phyloP scores from a whole-genome alignment of 2,113 vertebrate genomes.

The Platysternon megacephalum region DNA sequence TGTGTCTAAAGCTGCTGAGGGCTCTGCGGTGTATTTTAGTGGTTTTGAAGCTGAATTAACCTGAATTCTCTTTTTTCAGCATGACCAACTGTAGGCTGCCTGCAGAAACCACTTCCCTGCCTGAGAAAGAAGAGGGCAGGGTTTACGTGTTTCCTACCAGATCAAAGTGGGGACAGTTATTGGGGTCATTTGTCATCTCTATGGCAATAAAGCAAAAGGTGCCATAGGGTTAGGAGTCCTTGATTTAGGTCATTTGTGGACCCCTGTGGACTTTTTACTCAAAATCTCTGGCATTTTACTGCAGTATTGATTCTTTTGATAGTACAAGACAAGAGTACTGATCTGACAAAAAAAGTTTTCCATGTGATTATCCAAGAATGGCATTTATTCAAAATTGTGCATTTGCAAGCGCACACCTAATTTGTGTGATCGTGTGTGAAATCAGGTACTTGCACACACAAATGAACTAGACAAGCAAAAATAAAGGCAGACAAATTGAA shows the following conservation, averaged over 20 bases:
- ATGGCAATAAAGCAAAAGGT: neutral
- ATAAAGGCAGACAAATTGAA: neutral
- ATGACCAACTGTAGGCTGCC: neutral
- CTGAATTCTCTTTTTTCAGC: neutral
- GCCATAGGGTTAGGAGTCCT: constrained; percentile 32
- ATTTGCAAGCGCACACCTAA: neutral
- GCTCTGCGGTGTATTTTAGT: constrained; percentile 32
- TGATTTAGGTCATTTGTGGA: neutral
- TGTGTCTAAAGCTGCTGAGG: constrained; percentile 24
- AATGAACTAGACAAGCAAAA: neutral
- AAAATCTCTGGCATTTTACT: neutral
- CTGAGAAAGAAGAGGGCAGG: neutral
- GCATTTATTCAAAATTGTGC: neutral
- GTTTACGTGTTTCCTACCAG: constrained; percentile 21
- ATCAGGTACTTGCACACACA: neutral
- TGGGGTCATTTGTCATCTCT: constrained; percentile 37
- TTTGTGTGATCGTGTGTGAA: neutral
- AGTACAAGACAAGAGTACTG: neutral
- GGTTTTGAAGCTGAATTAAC: constrained; percentile 52
- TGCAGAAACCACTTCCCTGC: constrained; percentile 32
- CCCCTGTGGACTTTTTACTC: neutral
- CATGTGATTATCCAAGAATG: neutral
- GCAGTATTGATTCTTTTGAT: neutral
- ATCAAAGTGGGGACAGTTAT: constrained; percentile 25
- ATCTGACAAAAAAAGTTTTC: neutral